Evolutionary conservation across 2,888 invertebrate species (phyloP), one percentile per base, ranked within the genome.

Genomic region (Desoria tigrina): DNA sequence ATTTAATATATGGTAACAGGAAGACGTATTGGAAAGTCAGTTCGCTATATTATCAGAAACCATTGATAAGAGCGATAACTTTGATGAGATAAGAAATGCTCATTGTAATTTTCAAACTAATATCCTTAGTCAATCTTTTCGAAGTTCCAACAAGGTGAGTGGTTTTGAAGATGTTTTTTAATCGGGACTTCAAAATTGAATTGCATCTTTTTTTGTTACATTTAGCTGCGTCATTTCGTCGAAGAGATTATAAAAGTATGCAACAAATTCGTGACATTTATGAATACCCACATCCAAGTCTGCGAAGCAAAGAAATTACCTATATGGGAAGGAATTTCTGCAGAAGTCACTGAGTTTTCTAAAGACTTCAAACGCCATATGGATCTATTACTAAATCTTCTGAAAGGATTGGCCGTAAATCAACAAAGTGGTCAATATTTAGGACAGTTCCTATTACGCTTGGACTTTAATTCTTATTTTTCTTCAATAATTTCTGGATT

Each of bases 391-490:
- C 61, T 74, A 7, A 71, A 70, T 59, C 57, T 74, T 1, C 59
- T 76, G 21, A 74, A 73, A 57, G 68, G 66, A 49, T 45, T 74
- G 50, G 71, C 74, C 7, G 21, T 64, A 0, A 73, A 74, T 51
- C 72, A 69, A 11, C 72, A 72, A 64, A 66, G 65, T 63, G 74
- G 76, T n/a, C 68, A 71, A 28, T 68, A 66, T 54, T 49, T 76
- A 4, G 69, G 69, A 24, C 76, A 76, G 56, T 74, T 76, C 56
- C 68, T 76, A 2, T 62, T 76, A 2, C 66, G 74, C 2, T 53
- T 76, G 7, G 76, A 76, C 67, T 76, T 73, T 45, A 76, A 76
- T 50, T 74, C 73, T 1, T 76, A 74, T 53, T 76, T 74, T 50
- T 68, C 74, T 2, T 58, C 68, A 4, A 66, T 67, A 23, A 70